Evolutionary conservation across 2,113 vertebrate species (phyloP).

Genomic region (Platysteira castanea): DNA sequence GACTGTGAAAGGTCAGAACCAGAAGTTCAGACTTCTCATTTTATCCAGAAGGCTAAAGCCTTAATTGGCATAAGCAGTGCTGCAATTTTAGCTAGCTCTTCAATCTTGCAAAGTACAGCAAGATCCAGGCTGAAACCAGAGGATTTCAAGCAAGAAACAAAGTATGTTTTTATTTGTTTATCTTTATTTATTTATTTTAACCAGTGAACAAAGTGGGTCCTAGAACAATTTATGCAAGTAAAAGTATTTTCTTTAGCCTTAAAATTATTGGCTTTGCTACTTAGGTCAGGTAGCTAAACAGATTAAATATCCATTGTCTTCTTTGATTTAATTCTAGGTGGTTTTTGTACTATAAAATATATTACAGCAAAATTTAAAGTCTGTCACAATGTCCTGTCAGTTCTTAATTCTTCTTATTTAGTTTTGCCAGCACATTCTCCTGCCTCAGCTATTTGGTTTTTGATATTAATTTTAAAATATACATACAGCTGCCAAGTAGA

Average conservation of each 20-base stretch:
- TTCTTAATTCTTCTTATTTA: neutral
- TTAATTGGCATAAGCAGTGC: neutral
- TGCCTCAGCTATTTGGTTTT: neutral
- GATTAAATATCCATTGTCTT: neutral
- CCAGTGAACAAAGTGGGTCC: neutral
- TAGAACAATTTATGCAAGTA: neutral
- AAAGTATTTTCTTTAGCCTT: neutral
- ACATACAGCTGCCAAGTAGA: neutral
- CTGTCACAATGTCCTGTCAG: neutral
- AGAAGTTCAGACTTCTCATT: neutral
- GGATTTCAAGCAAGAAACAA: neutral
- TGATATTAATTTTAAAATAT: neutral
- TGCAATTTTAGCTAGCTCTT: neutral
- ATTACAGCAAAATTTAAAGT: neutral
- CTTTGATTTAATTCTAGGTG: neutral
- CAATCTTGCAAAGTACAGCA: neutral
- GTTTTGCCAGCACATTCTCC: neutral
- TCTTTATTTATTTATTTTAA: neutral
- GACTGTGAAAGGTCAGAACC: neutral
- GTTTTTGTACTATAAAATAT: neutral
- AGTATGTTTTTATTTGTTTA: neutral
- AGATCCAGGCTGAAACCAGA: neutral
- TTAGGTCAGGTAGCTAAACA: neutral
- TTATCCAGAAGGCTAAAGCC: neutral
- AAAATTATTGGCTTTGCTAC: neutral